Percentiles rank a stretch among this genome's conserved stretches.
Conservation (phyloP, 2,888 invertebrate species). For the Meteorus colon region DNA sequence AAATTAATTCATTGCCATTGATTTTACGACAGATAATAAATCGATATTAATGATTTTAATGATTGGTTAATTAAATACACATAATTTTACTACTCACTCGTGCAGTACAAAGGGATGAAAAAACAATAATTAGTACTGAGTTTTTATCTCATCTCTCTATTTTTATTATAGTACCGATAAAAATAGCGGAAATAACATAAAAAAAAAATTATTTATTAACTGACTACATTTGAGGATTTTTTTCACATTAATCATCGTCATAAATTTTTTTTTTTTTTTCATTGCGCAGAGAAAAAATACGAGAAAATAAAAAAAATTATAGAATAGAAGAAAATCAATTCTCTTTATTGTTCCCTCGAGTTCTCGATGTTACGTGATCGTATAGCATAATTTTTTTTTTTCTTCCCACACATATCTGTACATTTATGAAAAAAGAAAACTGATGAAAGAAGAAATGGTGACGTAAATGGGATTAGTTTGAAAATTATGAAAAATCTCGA, state of each 20-base stretch:
- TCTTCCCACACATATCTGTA: neutral
- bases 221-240: neutral
- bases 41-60: conserved; percentile 23
- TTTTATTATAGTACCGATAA: neutral
- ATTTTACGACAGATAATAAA: conserved; percentile 21
- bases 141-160: neutral
- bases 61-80: conserved; percentile 14
- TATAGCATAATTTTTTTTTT: neutral
- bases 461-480: neutral
- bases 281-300: neutral
- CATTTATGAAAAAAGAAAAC: neutral
- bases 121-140: neutral
- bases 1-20: conserved; percentile 38
- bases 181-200: neutral
- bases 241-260: conserved; percentile 17
- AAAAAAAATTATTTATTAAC: conserved; percentile 14
- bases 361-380: conserved; percentile 25
- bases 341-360: conserved; percentile 18
- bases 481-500: neutral
- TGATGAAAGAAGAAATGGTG: neutral
- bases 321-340: conserved; percentile 11
- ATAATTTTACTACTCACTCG: conserved; percentile 17
- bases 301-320: conserved; percentile 1
- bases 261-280: conserved; percentile 23
- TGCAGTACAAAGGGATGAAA: neutral